phyloP scores from a whole-genome alignment of 2,113 vertebrate species.

The Nothocercus nigrocapillus region DNA sequence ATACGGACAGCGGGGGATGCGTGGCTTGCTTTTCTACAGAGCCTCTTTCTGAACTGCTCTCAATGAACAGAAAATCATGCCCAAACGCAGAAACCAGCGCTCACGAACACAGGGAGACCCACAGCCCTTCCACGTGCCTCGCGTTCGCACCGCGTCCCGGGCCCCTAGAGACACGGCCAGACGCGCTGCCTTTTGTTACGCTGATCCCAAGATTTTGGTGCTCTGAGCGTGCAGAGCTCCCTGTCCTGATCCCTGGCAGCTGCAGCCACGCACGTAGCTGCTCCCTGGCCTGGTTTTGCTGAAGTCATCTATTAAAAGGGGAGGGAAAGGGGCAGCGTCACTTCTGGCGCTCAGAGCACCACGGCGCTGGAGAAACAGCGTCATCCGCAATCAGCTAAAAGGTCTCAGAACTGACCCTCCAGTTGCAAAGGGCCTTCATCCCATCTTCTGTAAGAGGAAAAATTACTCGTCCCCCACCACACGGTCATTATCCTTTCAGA shows the following conservation, averaged over 20 bases:
- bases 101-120: neutral
- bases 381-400: neutral
- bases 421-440: neutral
- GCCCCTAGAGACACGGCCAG: rapidly evolving
- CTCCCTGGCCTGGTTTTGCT: neutral
- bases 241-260: neutral
- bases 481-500: neutral
- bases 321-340: neutral
- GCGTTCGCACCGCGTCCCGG: rapidly evolving
- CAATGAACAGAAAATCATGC: rapidly evolving
- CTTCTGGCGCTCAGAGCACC: rapidly evolving
- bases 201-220: neutral
- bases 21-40: neutral
- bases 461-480: neutral
- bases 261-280: rapidly evolving
- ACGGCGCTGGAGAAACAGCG: neutral
- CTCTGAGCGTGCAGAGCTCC: neutral
- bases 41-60: neutral
- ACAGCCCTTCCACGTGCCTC: rapidly evolving
- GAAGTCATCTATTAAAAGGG: neutral
- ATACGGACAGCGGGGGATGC: neutral
- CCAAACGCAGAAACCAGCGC: neutral
- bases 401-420: neutral
- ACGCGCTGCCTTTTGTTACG: neutral
- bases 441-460: neutral